Conservation (phyloP, 2,888 invertebrate species). For the Caenorhabditis wallacei region DNA sequence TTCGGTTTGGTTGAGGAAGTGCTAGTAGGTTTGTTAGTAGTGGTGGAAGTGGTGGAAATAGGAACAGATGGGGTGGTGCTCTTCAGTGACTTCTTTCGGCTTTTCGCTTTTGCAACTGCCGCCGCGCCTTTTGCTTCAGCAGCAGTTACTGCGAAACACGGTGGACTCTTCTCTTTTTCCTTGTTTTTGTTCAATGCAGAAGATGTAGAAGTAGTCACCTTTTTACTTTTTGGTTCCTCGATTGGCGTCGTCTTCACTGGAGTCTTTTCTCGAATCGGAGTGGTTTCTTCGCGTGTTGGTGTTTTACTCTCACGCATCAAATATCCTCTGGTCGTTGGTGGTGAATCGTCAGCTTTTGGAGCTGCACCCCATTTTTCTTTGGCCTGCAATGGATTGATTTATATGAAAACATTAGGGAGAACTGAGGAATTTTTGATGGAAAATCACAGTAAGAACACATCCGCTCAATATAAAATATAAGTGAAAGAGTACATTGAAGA, state of each 20-base stretch:
- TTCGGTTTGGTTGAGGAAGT: conserved; percentile 46
- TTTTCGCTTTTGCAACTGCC: conserved; percentile 65
- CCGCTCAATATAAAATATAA: neutral
- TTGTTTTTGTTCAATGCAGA: conserved; percentile 38
- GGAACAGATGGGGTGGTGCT: conserved; percentile 17
- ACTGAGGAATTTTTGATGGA: neutral
- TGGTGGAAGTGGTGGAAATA: conserved; percentile 20
- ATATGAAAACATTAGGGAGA: neutral
- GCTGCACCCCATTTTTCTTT: conserved; percentile 66
- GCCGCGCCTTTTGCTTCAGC: conserved; percentile 67
- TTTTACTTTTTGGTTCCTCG: conserved; percentile 52
- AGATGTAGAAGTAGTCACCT: conserved; percentile 41
- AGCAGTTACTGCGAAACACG: conserved; percentile 63
- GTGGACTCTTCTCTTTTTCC: conserved; percentile 59
- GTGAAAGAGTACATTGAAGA: too few relatives aligned
- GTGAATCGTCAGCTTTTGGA: conserved; percentile 49
- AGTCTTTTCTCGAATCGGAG: conserved; percentile 53
- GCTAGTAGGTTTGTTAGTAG: conserved; percentile 55
- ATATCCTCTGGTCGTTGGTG: conserved; percentile 41
- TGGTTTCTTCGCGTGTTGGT: conserved; percentile 46
- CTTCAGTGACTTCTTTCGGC: conserved; percentile 59
- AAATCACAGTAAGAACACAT: neutral
- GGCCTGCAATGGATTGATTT: conserved; percentile 47
- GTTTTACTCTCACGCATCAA: conserved; percentile 53
- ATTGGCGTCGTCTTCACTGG: conserved; percentile 36